Evolutionary conservation across 2,797 vertebrate species (phyloP), one percentile per base, ranked within the genome.

Genomic region (Ptychadena robeensis): DNA sequence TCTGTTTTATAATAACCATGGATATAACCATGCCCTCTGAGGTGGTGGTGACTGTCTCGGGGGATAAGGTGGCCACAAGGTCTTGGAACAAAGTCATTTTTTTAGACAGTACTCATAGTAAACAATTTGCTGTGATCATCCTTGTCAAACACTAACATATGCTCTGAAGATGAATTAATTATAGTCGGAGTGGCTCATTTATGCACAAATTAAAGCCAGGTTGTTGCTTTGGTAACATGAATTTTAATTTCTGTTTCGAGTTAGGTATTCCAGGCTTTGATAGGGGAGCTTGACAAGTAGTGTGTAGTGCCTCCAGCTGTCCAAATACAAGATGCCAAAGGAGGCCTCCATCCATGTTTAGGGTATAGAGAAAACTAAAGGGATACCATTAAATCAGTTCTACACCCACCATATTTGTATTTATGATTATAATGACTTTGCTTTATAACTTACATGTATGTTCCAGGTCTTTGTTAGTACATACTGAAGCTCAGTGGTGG

Each of bases 171-270:
- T 37, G 48, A 63, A 61, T 27, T 72, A 80, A 80, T 68, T 80
- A 66, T 48, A 59, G 44, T 59, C 40, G 22, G 25, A 15, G 79
- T n/a, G 35, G 69, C 27, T 73, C 48, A 73, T 72, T 72, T 80
- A 80, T 80, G 38, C 75, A 35, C 12, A 48, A 9, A 25, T 11
- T 57, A 35, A 68, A 30, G 27, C 40, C 48, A 8, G 30, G 38
- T 27, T 38, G 65, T 78, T 78, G 40, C 75, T 35, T 12, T 78
- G 65, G 75, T 68, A 78, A 78, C 75, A 2, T 30, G 75, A 22
- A 57, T 68, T 78, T 77, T 78, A 75, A 75, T 64, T 63, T 75
- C 28, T 32, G 37, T 40, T 25, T 65, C 38, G 34, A 1, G 37
- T 30, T 64, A 35, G 32, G 28, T 35, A 61, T 37, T 65, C 2